phyloP scores from a whole-genome alignment of 2,797 vertebrate species.

The Phrynocephalus forsythii region DNA sequence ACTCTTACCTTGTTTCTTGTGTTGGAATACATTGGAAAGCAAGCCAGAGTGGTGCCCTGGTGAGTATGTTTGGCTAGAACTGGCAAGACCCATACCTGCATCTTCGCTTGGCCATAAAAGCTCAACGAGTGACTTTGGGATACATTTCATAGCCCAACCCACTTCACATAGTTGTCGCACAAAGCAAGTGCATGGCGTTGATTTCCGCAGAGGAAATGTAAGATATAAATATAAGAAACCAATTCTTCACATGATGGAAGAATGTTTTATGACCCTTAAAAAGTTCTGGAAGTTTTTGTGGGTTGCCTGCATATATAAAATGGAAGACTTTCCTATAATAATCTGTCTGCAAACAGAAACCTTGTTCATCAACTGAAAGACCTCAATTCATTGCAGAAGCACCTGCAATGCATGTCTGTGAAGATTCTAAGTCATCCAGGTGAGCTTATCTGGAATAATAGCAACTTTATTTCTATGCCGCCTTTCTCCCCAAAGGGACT shows the following conservation, averaged over 20 bases:
- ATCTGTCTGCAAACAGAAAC: no score
- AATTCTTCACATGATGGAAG: background rate
- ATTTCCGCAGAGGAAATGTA: no score
- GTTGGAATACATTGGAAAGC: background rate
- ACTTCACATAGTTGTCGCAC: background rate
- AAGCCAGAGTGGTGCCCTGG: background rate
- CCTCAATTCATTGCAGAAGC: no score
- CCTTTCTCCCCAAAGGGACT: no score
- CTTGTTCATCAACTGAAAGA: no score
- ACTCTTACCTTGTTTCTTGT: background rate
- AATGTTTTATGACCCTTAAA: background rate
- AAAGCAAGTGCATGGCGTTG: background rate
- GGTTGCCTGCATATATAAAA: no score
- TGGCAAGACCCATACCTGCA: background rate
- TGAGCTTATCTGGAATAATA: no score
- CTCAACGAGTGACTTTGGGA: background rate
- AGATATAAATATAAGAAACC: background rate
- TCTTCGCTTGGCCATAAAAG: background rate
- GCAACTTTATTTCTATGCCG: no score
- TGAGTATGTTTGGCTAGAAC: background rate
- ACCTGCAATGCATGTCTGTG: no score
- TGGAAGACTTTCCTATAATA: no score
- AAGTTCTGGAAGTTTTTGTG: background rate
- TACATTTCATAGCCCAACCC: background rate
- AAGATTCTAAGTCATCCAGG: no score